phyloP scores from a whole-genome alignment of 2,113 vertebrate genomes.

The Fregetta grallaria region DNA sequence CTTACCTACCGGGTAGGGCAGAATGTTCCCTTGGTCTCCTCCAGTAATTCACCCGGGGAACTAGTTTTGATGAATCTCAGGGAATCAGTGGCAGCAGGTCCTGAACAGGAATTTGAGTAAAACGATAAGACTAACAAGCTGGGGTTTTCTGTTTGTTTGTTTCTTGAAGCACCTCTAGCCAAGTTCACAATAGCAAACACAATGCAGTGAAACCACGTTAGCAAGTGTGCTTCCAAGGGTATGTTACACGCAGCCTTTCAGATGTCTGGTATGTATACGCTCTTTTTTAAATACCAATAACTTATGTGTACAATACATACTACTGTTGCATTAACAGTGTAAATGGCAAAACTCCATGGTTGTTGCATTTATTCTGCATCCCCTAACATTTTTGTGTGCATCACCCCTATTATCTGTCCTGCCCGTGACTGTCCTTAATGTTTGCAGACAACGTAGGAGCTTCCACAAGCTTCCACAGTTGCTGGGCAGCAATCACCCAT shows the following conservation, averaged over 20 bases:
- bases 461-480: neutral
- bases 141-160: neutral
- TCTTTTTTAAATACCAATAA: neutral
- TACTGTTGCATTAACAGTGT: neutral
- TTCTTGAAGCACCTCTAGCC: neutral
- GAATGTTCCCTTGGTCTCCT: neutral
- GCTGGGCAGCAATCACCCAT: neutral
- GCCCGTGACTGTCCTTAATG: no score
- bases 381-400: neutral
- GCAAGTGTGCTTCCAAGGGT: neutral
- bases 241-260: no score
- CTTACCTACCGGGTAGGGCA: rapidly evolving
- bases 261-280: neutral
- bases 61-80: neutral
- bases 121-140: neutral
- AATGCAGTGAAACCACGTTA: neutral
- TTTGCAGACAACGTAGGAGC: neutral
- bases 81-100: neutral
- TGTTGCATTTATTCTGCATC: neutral
- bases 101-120: neutral
- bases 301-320: rapidly evolving
- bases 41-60: neutral
- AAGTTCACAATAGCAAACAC: neutral
- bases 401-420: neutral
- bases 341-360: neutral